These are phyloP conservation scores for Corythornis cristatus DNA, from an alignment of 2,113 vertebrate species.

Conservation along the genomic window DNA sequence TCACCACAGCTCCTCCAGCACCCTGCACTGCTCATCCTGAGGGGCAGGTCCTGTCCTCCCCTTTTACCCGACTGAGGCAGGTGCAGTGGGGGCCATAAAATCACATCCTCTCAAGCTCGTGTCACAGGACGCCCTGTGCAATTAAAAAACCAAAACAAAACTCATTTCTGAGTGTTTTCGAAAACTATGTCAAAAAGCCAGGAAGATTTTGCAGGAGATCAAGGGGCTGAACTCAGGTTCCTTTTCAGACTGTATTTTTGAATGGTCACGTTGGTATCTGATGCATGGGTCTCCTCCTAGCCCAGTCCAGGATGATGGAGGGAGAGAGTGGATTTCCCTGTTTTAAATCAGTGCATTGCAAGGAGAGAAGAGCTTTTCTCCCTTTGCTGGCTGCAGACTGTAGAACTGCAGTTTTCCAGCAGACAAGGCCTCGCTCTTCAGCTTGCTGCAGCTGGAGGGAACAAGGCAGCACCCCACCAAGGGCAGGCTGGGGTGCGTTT, in stretches of 20 bases:
- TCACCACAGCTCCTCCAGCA: too few species aligned
- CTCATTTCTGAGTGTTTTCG: not conserved
- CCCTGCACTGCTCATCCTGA: not conserved
- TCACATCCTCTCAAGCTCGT: not conserved
- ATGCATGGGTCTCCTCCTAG: not conserved
- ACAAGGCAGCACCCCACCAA: not conserved
- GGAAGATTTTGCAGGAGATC: not conserved
- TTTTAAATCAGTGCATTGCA: not conserved
- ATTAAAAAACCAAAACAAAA: not conserved
- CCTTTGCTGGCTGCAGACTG: not conserved
- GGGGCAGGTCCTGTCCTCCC: accelerated
- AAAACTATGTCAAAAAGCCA: not conserved
- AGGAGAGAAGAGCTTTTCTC: not conserved
- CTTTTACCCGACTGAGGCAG: not conserved
- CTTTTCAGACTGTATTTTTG: not conserved
- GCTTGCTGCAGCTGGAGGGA: accelerated
- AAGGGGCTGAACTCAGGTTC: not conserved
- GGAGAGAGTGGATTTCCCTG: not conserved
- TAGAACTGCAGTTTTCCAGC: not conserved
- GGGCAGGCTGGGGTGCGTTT: accelerated
- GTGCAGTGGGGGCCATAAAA: not conserved
- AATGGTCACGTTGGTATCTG: not conserved
- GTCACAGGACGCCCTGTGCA: not conserved
- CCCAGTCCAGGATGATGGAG: accelerated
- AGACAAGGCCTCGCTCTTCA: not conserved